Conservation (phyloP, 2,888 invertebrate genomes). For the Hydropsyche betteni region DNA sequence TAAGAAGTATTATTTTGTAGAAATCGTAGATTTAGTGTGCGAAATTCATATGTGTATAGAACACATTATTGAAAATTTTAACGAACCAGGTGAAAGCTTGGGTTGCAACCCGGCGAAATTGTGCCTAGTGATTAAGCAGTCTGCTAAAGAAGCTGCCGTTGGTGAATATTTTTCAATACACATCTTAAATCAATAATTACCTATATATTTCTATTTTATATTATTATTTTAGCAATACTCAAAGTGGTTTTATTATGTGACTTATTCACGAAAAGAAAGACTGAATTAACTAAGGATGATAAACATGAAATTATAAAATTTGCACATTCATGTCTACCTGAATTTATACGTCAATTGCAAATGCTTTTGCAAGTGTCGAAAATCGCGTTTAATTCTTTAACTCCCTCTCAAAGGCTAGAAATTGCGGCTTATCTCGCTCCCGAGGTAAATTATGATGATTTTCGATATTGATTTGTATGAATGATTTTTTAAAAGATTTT, state of each 20-base stretch:
- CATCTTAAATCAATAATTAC: neutral
- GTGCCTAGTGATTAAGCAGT: constrained; percentile 71
- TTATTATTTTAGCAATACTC: constrained; percentile 59
- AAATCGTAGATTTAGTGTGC: constrained; percentile 70
- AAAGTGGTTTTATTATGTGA: constrained; percentile 71
- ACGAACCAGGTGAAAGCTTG: constrained; percentile 58
- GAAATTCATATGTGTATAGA: constrained; percentile 72
- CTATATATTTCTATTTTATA: constrained; percentile 5
- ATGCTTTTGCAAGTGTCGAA: constrained; percentile 69
- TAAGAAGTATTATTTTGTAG: constrained; percentile 57
- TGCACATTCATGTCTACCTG: constrained; percentile 72
- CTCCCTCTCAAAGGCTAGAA: constrained; percentile 67
- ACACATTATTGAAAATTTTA: constrained; percentile 69
- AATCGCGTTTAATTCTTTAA: constrained; percentile 68
- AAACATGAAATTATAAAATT: constrained; percentile 74
- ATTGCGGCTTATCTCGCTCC: constrained; percentile 73
- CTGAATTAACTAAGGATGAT: constrained; percentile 69
- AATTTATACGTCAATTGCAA: constrained; percentile 71
- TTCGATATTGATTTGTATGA: neutral
- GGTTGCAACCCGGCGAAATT: constrained; percentile 63
- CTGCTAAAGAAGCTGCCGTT: constrained; percentile 69
- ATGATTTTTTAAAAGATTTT: neutral
- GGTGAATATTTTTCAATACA: constrained; percentile 56
- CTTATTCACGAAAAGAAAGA: constrained; percentile 70
- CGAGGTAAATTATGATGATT: constrained; percentile 62